A percentile compares a stretch with the other conserved stretches of the same genome.
These are phyloP conservation scores for Lycocorax pyrrhopterus DNA, from an alignment of 2,113 vertebrate genomes.

Conservation along the genomic window DNA sequence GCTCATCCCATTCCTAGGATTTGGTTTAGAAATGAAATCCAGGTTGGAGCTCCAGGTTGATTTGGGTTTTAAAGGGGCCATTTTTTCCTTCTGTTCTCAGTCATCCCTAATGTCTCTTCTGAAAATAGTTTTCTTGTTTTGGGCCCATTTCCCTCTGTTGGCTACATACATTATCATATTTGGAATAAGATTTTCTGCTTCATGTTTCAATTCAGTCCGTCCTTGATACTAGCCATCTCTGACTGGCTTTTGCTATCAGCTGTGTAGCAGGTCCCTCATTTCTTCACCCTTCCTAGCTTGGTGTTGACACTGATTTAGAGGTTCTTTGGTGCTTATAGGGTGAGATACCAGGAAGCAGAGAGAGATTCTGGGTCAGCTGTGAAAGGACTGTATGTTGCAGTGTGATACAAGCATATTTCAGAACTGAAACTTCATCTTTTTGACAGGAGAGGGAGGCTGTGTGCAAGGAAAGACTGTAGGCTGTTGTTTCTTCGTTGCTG, in stretches of 20 bases:
- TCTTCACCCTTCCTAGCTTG: background rate
- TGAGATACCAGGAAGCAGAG: background rate
- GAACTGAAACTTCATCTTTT: background rate
- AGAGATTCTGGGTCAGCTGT: background rate
- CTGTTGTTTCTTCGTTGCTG: background rate
- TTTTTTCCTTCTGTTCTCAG: background rate
- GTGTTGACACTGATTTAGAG: background rate
- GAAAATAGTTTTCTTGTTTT: background rate
- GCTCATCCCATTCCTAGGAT: background rate
- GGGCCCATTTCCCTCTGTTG: background rate
- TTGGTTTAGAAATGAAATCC: background rate
- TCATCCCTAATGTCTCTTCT: background rate
- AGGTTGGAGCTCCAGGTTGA: background rate
- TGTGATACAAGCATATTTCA: background rate
- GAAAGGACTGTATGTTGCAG: background rate
- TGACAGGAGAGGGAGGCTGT: conserved; percentile 16
- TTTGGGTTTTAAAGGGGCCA: background rate
- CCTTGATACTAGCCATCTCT: background rate
- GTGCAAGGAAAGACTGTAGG: background rate
- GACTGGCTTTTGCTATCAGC: background rate
- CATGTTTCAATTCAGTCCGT: background rate
- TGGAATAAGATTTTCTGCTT: background rate
- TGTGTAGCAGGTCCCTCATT: background rate
- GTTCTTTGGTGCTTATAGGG: background rate
- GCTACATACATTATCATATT: background rate